A percentile compares a stretch with the other conserved stretches of the same genome.
phyloP scores from a whole-genome alignment of 2,888 invertebrate genomes.

The Scelioninae gen. 2 region DNA sequence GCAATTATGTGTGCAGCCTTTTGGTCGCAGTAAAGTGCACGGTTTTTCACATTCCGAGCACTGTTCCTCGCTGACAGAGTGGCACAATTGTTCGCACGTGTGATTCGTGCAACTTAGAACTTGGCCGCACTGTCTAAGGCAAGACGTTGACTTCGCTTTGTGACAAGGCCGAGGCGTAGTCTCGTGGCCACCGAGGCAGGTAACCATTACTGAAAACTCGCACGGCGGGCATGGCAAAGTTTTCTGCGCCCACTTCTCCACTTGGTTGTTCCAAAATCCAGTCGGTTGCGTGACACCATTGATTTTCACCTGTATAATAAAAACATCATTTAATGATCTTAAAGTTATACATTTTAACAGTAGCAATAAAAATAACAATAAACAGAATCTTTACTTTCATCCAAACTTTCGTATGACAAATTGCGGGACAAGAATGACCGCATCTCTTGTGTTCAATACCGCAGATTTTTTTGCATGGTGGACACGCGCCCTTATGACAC shows the following conservation, averaged over 20 bases:
- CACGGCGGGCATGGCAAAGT: constrained; percentile 84
- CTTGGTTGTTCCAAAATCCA: constrained; percentile 80
- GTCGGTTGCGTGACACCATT: constrained; percentile 78
- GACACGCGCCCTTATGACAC: constrained; percentile 90
- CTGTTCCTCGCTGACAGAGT: constrained; percentile 71
- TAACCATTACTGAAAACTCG: constrained; percentile 81
- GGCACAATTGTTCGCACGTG: constrained; percentile 84
- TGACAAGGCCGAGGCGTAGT: constrained; percentile 82
- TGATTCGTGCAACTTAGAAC: constrained; percentile 87
- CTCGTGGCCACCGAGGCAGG: constrained; percentile 86
- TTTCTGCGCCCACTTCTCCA: constrained; percentile 74
- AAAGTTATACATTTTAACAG: not conserved
- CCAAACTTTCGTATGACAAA: constrained; percentile 87
- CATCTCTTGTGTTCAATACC: constrained; percentile 78
- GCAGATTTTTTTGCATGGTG: constrained; percentile 88
- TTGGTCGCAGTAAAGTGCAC: constrained; percentile 81
- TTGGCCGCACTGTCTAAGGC: constrained; percentile 86
- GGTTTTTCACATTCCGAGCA: constrained; percentile 79
- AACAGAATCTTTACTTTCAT: constrained; percentile 78
- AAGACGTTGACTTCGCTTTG: constrained; percentile 83
- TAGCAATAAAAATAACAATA: not conserved
- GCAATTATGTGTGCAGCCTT: constrained; percentile 87
- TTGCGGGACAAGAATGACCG: constrained; percentile 81
- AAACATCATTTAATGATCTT: not conserved
- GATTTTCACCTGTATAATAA: constrained; percentile 72